Evolutionary conservation across 2,113 vertebrate genomes (phyloP), one percentile per base, ranked within the genome.

Genomic region (Lates calcarifer): DNA sequence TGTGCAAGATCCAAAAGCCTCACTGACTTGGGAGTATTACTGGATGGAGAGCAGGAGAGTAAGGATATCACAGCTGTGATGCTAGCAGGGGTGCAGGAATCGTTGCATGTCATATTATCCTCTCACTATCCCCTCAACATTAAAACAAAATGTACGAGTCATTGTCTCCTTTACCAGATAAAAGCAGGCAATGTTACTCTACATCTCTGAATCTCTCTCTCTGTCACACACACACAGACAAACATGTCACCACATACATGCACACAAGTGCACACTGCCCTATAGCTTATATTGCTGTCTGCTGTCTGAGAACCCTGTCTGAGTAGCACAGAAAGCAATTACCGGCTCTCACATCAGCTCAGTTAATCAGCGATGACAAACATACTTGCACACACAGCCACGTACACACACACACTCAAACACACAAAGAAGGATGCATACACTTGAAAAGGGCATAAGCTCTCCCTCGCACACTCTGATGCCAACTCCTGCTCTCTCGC

Each of bases 301-400:
- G 58, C 41, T 77, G 74, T 74, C 55, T 80, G 72, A 70, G 53
- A 83, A 70, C 60, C 29, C 67, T 80, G 86, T 71, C 70, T 70
- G 75, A 74, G 67, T 51, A 58, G 74, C 72, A 78, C 82, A 83
- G 79, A 87, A 90, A 76, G 69, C 81, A 89, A 91, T 91, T 91
- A 91, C 74, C 55, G 79, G 78, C 74, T 64, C 84, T 83, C 87
- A 39, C 84, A 77, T 90, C 89, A 80, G 61, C 77, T 79, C 72
- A 41, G 53, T 60, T 92, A 90, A 89, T 83, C 70, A 39, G 5
- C 43, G 29, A 58, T 6, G 68, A 88, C 87, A 77, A 83, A 84
- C 74, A 84, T 9, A 63, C 72, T 55, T 37, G 33, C 28, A 3
- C 55, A 43, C 17, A 6, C 51, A 51, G 14, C 18, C 60, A 76